Evolutionary conservation across 1,140 invertebrate genomes (phyloP).

Genomic region (Sitophilus oryzae): DNA sequence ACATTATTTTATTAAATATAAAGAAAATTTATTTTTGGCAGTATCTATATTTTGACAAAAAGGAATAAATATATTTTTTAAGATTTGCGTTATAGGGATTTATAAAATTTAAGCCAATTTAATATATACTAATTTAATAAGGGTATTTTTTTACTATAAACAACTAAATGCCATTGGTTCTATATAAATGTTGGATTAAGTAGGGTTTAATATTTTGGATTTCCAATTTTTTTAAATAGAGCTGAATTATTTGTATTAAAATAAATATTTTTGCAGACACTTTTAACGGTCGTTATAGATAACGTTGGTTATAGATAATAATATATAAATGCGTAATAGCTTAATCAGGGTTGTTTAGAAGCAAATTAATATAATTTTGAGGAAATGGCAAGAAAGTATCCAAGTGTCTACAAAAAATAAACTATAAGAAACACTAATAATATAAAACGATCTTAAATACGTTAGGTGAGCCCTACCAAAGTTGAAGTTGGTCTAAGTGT

Average conservation of each 20-base stretch:
- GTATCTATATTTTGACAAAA: no score
- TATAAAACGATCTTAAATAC: constrained; percentile 11
- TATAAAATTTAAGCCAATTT: constrained; percentile 9
- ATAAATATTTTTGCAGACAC: no score
- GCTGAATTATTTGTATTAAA: no score
- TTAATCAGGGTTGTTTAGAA: not conserved
- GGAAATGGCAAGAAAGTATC: not conserved
- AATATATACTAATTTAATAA: constrained; percentile 3
- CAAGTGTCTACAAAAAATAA: not conserved
- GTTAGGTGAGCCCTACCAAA: constrained; percentile 36
- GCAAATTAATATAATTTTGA: not conserved
- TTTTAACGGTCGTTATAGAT: no score
- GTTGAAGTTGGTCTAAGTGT: constrained; percentile 41
- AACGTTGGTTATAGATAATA: no score
- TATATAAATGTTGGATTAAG: not conserved
- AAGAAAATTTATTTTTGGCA: not conserved
- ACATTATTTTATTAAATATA: not conserved
- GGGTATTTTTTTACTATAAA: not conserved
- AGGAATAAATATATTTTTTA: constrained; percentile 7
- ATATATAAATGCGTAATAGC: no score
- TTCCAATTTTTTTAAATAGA: no score
- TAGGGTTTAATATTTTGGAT: no score
- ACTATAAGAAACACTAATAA: constrained; percentile 3
- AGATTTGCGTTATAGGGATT: constrained; percentile 7
- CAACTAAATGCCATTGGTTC: no score